phyloP scores from a whole-genome alignment of 2,797 vertebrate species.

The Hipposideros larvatus region DNA sequence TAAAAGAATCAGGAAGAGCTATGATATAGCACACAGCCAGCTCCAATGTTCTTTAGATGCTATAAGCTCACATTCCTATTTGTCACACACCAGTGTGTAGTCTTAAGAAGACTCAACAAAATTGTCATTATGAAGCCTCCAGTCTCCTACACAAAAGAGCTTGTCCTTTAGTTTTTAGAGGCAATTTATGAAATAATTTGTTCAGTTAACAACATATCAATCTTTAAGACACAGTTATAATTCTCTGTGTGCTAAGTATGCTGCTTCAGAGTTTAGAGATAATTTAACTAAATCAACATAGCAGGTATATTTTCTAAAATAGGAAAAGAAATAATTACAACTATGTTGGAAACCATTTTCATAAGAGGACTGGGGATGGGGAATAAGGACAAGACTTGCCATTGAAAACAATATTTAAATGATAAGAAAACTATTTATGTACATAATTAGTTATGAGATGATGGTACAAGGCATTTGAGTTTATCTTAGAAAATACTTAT shows the following conservation, averaged over 20 bases:
- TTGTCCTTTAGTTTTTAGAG: background rate
- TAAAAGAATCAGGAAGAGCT: background rate
- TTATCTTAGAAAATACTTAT: background rate
- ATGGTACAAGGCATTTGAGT: background rate
- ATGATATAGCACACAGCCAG: background rate
- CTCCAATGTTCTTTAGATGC: background rate
- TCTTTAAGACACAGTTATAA: constrained; percentile 8
- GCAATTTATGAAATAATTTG: background rate
- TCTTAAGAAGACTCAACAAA: background rate
- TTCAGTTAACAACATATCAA: background rate
- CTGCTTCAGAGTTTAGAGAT: background rate
- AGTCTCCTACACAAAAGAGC: background rate
- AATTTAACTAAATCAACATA: background rate
- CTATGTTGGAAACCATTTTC: background rate
- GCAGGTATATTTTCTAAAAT: background rate
- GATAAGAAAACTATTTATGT: background rate
- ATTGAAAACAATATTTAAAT: background rate
- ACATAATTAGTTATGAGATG: background rate
- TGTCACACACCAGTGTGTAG: background rate
- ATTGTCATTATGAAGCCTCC: background rate
- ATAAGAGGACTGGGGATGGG: background rate
- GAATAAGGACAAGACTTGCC: background rate
- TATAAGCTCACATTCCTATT: background rate
- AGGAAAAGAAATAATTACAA: background rate
- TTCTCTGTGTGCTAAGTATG: background rate